A percentile compares a stretch with the other conserved stretches of the same genome.
These are phyloP conservation scores for Rostratula benghalensis DNA, from an alignment of 2,113 vertebrate genomes.

Conservation along the genomic window DNA sequence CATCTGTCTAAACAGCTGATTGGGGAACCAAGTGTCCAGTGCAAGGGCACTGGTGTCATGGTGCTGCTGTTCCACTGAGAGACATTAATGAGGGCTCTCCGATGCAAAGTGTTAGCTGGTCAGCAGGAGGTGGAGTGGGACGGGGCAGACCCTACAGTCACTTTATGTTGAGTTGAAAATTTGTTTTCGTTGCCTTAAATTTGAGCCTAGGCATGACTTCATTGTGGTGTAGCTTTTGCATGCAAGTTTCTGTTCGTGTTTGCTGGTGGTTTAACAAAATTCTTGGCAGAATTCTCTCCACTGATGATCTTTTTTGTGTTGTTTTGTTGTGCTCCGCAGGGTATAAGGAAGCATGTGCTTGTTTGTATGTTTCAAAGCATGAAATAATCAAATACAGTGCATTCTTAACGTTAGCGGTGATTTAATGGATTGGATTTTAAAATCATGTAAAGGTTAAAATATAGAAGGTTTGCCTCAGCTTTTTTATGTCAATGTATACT, in stretches of 20 bases:
- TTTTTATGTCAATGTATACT: constrained; percentile 32
- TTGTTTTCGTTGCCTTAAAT: constrained; percentile 18
- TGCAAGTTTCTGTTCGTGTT: constrained; percentile 60
- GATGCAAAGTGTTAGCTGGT: background rate
- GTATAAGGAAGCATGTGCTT: constrained; percentile 69
- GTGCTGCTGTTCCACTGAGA: background rate
- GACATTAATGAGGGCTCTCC: background rate
- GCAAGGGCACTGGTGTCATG: background rate
- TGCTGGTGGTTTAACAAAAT: constrained; percentile 41
- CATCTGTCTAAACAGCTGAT: background rate
- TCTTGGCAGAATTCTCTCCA: constrained; percentile 42
- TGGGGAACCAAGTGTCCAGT: background rate
- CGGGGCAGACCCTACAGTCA: background rate
- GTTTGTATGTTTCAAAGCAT: constrained; percentile 36
- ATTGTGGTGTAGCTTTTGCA: constrained; percentile 57
- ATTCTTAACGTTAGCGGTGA: constrained; percentile 48
- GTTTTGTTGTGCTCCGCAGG: constrained; percentile 71
- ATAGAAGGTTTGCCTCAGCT: constrained; percentile 3
- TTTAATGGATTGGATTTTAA: constrained; percentile 59
- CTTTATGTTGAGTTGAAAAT: background rate
- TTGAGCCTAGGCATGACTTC: background rate
- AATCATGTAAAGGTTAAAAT: constrained; percentile 35
- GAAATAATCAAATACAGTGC: constrained; percentile 70
- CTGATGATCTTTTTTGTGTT: constrained; percentile 15
- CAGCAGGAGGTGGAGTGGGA: background rate